Evolutionary conservation across 2,797 vertebrate species (phyloP).

Genomic region (Bryconaethiops microstoma): DNA sequence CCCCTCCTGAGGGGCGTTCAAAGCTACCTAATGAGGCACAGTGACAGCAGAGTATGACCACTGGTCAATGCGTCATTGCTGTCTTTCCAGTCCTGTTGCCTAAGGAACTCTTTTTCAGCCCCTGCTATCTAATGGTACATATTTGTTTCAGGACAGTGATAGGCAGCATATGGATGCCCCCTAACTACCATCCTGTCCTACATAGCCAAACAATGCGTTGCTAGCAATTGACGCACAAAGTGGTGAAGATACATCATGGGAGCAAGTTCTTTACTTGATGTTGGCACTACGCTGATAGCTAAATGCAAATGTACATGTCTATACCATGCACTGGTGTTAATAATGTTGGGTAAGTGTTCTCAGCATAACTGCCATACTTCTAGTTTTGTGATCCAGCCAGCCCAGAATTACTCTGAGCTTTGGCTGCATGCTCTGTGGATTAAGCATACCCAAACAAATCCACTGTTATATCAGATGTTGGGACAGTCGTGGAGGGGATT

Average conservation of each 20-base stretch:
- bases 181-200: conserved; percentile 3
- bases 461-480: conserved; percentile 71
- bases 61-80: conserved; percentile 23
- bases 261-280: not conserved
- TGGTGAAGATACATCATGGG: not conserved
- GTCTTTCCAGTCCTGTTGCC: conserved; percentile 26
- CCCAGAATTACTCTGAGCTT: conserved; percentile 36
- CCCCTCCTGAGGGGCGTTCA: conserved; percentile 35
- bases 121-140: conserved; percentile 13
- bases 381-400: conserved; percentile 16
- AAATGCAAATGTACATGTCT: not conserved
- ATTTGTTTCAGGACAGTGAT: conserved; percentile 22
- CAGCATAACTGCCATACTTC: not conserved
- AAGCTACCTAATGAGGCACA: conserved; percentile 43
- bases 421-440: conserved; percentile 67
- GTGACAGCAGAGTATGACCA: conserved; percentile 24
- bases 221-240: not conserved
- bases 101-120: conserved; percentile 30
- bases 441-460: conserved; percentile 79
- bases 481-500: conserved; percentile 73
- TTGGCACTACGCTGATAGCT: not conserved
- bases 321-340: not conserved
- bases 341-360: not conserved
- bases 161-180: conserved; percentile 10
- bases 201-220: not conserved